A percentile compares a stretch with the other conserved stretches of the same genome.
These are phyloP conservation scores for Sympetrum striolatum DNA, from an alignment of 2,888 invertebrate genomes.

Conservation along the genomic window DNA sequence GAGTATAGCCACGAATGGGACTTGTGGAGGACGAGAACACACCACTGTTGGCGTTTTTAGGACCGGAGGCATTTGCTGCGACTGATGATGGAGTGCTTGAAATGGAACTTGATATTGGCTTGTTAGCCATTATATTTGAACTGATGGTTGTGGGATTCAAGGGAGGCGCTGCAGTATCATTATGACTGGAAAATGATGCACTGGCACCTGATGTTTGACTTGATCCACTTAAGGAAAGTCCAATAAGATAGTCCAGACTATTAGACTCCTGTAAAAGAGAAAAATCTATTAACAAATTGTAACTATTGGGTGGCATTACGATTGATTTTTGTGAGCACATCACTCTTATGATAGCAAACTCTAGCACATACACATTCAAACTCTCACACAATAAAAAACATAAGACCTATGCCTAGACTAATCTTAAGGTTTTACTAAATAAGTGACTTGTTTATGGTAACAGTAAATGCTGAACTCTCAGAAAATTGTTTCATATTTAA, in stretches of 20 bases:
- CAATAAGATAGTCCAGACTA: slow-evolving; percentile 8
- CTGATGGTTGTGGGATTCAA: neutral
- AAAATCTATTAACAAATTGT: too few species aligned
- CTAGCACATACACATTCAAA: too few species aligned
- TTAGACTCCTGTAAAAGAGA: neutral
- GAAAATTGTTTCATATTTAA: too few species aligned
- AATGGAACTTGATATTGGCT: neutral
- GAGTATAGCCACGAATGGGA: neutral
- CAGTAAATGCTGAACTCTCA: too few species aligned
- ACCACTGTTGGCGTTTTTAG: neutral
- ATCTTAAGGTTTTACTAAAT: too few species aligned
- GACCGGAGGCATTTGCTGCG: neutral
- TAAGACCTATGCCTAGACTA: too few species aligned
- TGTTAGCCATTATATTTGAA: neutral
- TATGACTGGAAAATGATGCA: neutral
- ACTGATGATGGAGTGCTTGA: slow-evolving; percentile 1
- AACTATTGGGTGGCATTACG: too few species aligned
- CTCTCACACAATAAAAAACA: too few species aligned
- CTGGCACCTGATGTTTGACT: neutral
- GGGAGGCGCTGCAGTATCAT: neutral
- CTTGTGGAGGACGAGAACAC: neutral
- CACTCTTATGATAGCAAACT: too few species aligned
- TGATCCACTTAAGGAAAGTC: slow-evolving; percentile 12
- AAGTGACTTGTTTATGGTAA: too few species aligned
- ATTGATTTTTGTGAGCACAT: too few species aligned